A percentile compares a stretch with the other conserved stretches of the same genome.
Evolutionary conservation across 2,888 invertebrate genomes (phyloP).

Genomic region (Polydrusus pterygomalis): DNA sequence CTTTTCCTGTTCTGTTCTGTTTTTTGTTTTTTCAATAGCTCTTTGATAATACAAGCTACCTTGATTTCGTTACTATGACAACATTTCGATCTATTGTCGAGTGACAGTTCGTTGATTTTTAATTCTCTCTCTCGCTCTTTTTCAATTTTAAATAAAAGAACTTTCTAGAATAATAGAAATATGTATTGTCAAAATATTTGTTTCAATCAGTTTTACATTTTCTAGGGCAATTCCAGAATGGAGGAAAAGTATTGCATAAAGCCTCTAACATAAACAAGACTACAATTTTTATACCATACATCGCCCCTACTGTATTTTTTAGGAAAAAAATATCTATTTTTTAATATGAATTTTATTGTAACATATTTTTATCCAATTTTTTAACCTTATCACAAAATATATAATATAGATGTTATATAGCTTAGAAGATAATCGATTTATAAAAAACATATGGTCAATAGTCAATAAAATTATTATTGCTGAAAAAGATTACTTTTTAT

Average conservation of each 20-base stretch:
- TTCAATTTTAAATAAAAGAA: too few species aligned
- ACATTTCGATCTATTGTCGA: too few species aligned
- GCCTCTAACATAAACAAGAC: slow-evolving; percentile 18
- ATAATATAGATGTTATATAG: background rate
- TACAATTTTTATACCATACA: slow-evolving; percentile 4
- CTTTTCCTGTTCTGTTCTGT: too few species aligned
- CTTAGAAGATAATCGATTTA: background rate
- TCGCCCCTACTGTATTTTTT: background rate
- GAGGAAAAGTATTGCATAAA: slow-evolving; percentile 58
- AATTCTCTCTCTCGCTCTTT: too few species aligned
- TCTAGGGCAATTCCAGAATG: slow-evolving; percentile 63
- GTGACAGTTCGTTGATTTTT: too few species aligned
- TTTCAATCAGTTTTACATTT: slow-evolving; percentile 12
- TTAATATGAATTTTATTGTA: slow-evolving; percentile 11
- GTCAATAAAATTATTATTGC: slow-evolving; percentile 8
- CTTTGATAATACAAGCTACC: too few species aligned
- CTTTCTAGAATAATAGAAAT: too few species aligned
- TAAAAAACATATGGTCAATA: background rate
- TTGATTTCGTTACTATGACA: too few species aligned
- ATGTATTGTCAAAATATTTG: too few species aligned
- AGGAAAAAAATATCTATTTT: slow-evolving; percentile 10
- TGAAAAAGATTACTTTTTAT: background rate
- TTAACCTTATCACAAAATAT: slow-evolving; percentile 21
- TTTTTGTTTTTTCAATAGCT: too few species aligned
- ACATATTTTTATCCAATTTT: slow-evolving; percentile 6